Conservation (phyloP, 1,140 invertebrate species). For the Anastrepha ludens region DNA sequence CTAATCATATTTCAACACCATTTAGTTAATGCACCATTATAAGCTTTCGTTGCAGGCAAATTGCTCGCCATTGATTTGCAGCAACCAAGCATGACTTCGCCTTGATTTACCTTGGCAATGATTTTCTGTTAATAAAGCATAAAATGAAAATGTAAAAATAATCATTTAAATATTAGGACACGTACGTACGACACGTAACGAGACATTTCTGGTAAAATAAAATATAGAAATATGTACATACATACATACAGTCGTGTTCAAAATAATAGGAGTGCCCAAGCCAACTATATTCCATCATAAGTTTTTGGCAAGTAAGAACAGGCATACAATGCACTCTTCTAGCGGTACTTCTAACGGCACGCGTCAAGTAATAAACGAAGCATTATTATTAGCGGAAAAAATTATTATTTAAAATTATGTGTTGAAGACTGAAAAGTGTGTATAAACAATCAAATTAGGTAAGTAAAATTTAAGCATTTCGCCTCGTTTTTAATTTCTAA, state of each 20-base stretch:
- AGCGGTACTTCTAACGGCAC: no score
- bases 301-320: no score
- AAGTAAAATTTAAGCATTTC: no score
- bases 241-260: neutral
- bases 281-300: no score
- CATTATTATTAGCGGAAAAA: no score
- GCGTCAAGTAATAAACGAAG: no score
- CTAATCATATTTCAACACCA: slow-evolving; percentile 25
- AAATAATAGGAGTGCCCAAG: no score
- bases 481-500: no score
- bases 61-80: neutral
- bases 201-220: neutral
- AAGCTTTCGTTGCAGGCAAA: neutral
- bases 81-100: slow-evolving; percentile 22
- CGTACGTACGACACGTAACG: neutral
- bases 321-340: no score
- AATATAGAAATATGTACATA: neutral
- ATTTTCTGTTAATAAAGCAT: slow-evolving; percentile 14
- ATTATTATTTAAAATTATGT: no score
- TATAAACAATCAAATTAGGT: no score
- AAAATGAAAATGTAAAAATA: neutral
- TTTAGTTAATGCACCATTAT: slow-evolving; percentile 19
- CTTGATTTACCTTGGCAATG: slow-evolving; percentile 37
- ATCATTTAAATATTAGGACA: neutral
- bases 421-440: no score